phyloP scores from a whole-genome alignment of 2,888 invertebrate species.

The Orthosia cruda region DNA sequence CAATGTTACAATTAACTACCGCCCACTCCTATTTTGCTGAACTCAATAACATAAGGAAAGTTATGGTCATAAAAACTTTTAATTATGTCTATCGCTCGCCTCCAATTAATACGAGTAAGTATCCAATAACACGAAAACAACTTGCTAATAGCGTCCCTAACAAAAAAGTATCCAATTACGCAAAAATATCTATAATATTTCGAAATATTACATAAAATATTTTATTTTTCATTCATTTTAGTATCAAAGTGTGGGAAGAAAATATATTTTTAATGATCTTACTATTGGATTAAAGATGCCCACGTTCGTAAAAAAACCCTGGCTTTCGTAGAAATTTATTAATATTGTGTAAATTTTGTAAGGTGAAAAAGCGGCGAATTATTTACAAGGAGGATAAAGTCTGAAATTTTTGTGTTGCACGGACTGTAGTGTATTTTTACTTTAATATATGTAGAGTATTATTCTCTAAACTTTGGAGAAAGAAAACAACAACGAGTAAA shows the following conservation, averaged over 20 bases:
- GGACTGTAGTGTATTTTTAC: too few species aligned
- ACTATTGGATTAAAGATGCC: neutral
- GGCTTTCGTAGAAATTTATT: neutral
- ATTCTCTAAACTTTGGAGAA: too few species aligned
- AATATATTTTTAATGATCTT: neutral
- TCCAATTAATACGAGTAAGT: conserved; percentile 46
- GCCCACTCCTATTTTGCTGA: neutral
- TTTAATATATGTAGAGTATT: too few species aligned
- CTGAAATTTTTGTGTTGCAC: too few species aligned
- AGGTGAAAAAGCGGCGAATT: neutral
- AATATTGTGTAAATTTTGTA: neutral
- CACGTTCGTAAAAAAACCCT: neutral
- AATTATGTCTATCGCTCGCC: conserved; percentile 13
- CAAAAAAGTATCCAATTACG: conserved; percentile 20
- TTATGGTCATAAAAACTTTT: conserved; percentile 30
- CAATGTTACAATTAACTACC: neutral
- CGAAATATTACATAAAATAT: neutral
- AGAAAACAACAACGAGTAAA: too few species aligned
- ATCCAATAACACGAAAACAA: conserved; percentile 35
- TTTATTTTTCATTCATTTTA: neutral
- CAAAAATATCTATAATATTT: conserved; percentile 5
- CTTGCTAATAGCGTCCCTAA: conserved; percentile 14
- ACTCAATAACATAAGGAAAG: conserved; percentile 7
- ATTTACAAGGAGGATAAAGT: too few species aligned
- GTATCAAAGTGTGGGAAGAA: neutral